Evolutionary conservation across 2,113 vertebrate species (phyloP).

Genomic region (Paramormyrops kingsleyae): DNA sequence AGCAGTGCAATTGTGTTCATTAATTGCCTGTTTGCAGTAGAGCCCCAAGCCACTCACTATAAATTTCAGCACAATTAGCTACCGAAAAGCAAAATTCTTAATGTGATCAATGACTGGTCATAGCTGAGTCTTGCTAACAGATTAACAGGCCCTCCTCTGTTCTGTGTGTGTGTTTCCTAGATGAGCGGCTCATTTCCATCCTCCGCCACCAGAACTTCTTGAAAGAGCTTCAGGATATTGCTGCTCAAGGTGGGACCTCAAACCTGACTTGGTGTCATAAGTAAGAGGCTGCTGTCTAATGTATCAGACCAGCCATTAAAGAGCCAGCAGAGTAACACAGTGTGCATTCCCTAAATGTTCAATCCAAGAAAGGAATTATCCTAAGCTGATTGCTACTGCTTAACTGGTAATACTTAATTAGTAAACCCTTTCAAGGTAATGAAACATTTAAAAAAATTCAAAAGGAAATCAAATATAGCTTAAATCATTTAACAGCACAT

Average conservation of each 20-base stretch:
- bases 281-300: not conserved
- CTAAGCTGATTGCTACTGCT: not conserved
- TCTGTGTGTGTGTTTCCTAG: conserved; percentile 43
- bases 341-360: not conserved
- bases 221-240: conserved; percentile 72
- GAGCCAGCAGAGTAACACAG: not conserved
- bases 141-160: not conserved
- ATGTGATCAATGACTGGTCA: conserved; percentile 22
- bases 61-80: conserved; percentile 52
- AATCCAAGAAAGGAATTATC: not conserved
- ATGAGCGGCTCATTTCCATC: conserved; percentile 70
- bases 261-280: not conserved
- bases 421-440: not conserved
- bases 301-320: not conserved
- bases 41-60: conserved; percentile 27
- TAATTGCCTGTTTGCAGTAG: conserved; percentile 45
- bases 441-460: not conserved
- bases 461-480: not conserved
- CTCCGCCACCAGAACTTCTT: conserved; percentile 71
- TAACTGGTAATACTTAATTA: not conserved
- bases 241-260: conserved; percentile 60
- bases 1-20: conserved; percentile 49
- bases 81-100: conserved; percentile 37
- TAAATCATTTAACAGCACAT: not conserved
- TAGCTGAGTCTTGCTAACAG: not conserved